Evolutionary conservation across 2,888 invertebrate species (phyloP), one percentile per base, ranked within the genome.

Genomic region (Lasiommata megera): DNA sequence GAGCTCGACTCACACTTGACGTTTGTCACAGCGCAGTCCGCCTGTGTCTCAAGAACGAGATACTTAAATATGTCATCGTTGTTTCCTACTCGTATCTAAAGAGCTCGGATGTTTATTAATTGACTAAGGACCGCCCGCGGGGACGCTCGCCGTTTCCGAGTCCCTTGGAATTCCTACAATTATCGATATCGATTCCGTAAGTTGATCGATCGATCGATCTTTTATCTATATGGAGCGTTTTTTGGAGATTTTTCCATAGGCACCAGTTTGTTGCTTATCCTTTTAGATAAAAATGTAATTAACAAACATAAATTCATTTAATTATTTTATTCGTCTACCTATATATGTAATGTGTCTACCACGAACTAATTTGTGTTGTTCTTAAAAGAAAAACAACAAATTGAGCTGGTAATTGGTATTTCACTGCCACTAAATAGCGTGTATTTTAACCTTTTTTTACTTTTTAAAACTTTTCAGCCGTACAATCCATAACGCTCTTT

Each of bases 51-150:
- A 84, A 83, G 80, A 81, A 83, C 73, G 71, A 76, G 76, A 79
- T 76, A 81, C 80, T 87, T 87, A 87, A 87, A 88, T 86, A 73
- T 87, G 87, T 88, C 88, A 84, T 80, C 88, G 75, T 76, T 64
- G 77, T 80, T 86, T 89, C 87, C 88, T 85, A 23, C 23, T 23
- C 23, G 23, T 23, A 85, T 82, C 78, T 76, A 74, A 81, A 79
- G 75, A 81, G 74, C 71, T 74, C 68, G 79, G 79, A 79, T 82
- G 82, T 83, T 82, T 78, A 77, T 79, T 78, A 69, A 70, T 71
- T 67, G 64, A 67, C 55, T 59, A 54, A 43, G 54, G 71, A 69
- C 71, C 69, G 70, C 70, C 68, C 65, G 69, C 63, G 60, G 65
- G 55, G 62, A 46, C 48, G 63, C 60, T 58, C 59, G 59, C 58